phyloP scores from a whole-genome alignment of 2,888 invertebrate species.

The Nowickia ferox region DNA sequence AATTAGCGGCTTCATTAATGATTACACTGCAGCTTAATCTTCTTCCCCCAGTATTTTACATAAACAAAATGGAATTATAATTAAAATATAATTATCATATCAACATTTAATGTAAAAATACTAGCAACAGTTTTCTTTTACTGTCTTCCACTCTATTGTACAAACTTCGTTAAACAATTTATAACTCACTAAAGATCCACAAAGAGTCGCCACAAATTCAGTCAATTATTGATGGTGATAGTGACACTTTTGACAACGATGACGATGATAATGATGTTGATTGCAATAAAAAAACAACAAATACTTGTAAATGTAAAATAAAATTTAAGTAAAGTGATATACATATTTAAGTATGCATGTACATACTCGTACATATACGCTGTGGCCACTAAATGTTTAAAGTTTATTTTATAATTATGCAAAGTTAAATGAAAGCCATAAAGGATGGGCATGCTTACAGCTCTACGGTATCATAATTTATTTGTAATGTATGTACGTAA shows the following conservation, averaged over 20 bases:
- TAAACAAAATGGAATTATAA: too few species aligned
- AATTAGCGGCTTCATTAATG: too few species aligned
- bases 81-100: too few species aligned
- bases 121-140: not conserved
- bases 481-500: not conserved
- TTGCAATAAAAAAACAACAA: not conserved
- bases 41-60: too few species aligned
- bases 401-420: conserved; percentile 39
- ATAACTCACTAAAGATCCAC: conserved; percentile 23
- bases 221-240: conserved; percentile 47
- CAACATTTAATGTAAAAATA: not conserved
- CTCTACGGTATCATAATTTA: not conserved
- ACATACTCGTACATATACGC: not conserved
- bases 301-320: conserved; percentile 2
- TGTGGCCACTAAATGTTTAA: conserved; percentile 45
- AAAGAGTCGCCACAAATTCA: conserved; percentile 40
- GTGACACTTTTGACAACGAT: not conserved
- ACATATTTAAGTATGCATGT: not conserved
- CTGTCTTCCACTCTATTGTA: not conserved
- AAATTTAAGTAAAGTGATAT: conserved; percentile 13
- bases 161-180: not conserved
- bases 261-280: conserved; percentile 22
- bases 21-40: too few species aligned
- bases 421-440: conserved; percentile 40
- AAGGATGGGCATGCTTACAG: not conserved